Percentiles rank a stretch among this genome's conserved stretches.
Conservation (phyloP, 2,113 vertebrate genomes). For the Passerina amoena region DNA sequence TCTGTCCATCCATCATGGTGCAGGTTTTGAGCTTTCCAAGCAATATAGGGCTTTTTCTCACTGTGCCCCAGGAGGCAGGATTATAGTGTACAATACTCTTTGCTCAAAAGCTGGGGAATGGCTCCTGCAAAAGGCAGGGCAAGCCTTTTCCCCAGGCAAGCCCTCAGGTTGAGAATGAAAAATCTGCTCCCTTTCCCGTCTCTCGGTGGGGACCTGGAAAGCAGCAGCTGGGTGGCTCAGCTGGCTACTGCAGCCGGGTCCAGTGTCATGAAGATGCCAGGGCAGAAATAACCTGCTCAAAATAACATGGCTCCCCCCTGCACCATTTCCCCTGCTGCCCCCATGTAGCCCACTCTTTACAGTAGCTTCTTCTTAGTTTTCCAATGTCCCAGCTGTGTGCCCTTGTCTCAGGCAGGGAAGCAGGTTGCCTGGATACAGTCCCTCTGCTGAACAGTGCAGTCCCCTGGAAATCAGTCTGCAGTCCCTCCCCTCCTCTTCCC, state of each 20-base stretch:
- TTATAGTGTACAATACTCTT: neutral
- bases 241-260: neutral
- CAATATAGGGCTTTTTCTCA: neutral
- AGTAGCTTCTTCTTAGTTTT: conserved; percentile 41
- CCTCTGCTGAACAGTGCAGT: conserved; percentile 64
- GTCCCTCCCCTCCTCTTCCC: neutral
- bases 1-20: neutral
- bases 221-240: neutral
- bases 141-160: neutral
- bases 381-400: conserved; percentile 70
- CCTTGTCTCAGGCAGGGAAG: conserved; percentile 67
- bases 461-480: conserved; percentile 44
- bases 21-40: neutral
- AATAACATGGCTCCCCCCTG: conserved; percentile 36
- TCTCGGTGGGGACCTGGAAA: neutral
- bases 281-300: conserved; percentile 54
- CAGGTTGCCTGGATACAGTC: conserved; percentile 74
- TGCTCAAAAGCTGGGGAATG: neutral
- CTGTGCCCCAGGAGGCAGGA: neutral
- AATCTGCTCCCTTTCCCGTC: neutral
- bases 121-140: neutral
- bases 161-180: neutral
- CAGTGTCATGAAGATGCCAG: neutral
- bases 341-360: neutral
- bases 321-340: neutral